phyloP scores from a whole-genome alignment of 2,113 vertebrate species.

The Catharus bicknelli region DNA sequence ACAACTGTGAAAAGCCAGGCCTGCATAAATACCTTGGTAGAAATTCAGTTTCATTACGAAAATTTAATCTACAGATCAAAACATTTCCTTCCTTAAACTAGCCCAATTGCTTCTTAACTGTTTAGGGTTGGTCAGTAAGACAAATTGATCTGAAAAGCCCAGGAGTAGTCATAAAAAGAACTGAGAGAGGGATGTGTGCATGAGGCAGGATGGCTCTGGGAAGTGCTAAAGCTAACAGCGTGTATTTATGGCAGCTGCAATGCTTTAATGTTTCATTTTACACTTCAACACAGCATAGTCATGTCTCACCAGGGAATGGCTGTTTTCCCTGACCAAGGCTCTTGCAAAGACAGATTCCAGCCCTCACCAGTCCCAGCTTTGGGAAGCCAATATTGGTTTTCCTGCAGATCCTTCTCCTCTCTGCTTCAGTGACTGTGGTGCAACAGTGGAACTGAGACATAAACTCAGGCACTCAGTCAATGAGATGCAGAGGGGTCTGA shows the following conservation, averaged over 20 bases:
- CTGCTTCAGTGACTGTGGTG: background rate
- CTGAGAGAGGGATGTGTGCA: slow-evolving; percentile 4
- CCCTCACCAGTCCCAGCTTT: background rate
- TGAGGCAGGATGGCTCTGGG: slow-evolving; percentile 29
- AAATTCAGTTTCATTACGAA: slow-evolving; percentile 51
- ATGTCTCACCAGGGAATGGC: background rate
- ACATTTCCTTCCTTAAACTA: slow-evolving; percentile 38
- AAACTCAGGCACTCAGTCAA: background rate
- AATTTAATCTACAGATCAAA: slow-evolving; percentile 52
- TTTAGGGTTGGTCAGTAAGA: slow-evolving; percentile 60
- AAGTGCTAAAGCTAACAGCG: slow-evolving; percentile 56
- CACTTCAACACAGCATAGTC: slow-evolving; percentile 2
- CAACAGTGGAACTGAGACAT: background rate
- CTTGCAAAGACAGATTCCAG: background rate
- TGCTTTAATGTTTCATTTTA: slow-evolving; percentile 61
- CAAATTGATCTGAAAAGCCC: slow-evolving; percentile 55
- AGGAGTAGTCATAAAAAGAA: slow-evolving; percentile 47
- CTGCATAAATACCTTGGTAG: slow-evolving; percentile 15
- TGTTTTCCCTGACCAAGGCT: slow-evolving; percentile 15
- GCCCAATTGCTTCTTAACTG: slow-evolving; percentile 51
- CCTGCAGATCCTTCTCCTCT: background rate
- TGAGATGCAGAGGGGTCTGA: background rate
- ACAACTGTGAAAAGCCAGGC: background rate
- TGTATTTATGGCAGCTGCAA: slow-evolving; percentile 61
- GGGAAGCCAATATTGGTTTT: background rate